A percentile compares a stretch with the other conserved stretches of the same genome.
phyloP scores from a whole-genome alignment of 1,140 invertebrate genomes.

The Drosophila serrata region DNA sequence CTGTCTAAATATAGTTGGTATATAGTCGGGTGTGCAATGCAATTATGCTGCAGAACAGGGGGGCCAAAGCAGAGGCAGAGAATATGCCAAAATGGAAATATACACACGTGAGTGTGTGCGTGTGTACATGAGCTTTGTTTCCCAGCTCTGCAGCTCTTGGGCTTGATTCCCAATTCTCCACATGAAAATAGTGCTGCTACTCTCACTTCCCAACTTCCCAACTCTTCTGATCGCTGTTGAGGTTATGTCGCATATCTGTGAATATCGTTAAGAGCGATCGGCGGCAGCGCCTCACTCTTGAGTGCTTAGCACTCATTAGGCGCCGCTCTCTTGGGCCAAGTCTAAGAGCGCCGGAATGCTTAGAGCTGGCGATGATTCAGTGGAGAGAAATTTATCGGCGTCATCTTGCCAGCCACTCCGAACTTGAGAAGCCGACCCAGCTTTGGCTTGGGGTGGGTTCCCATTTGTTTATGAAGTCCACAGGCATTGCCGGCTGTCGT shows the following conservation, averaged over 20 bases:
- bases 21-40: conserved; percentile 26
- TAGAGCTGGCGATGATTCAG: conserved; percentile 31
- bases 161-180: not conserved
- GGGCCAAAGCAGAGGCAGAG: conserved; percentile 4
- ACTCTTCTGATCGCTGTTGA: conserved; percentile 45
- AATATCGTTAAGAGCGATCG: conserved; percentile 32
- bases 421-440: conserved; percentile 29
- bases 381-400: conserved; percentile 18
- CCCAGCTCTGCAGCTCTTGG: not conserved
- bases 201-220: conserved; percentile 8
- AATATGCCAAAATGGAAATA: conserved; percentile 2
- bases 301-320: not conserved
- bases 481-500: conserved; percentile 17
- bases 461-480: conserved; percentile 45
- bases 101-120: not conserved
- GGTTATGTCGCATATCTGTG: conserved; percentile 57
- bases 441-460: conserved; percentile 16
- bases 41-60: conserved; percentile 35
- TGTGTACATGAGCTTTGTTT: not conserved
- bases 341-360: conserved; percentile 19
- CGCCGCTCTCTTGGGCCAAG: conserved; percentile 16
- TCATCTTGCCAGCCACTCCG: conserved; percentile 34
- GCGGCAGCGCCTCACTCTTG: conserved; percentile 16
- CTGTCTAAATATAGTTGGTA: conserved; percentile 20
- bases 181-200: not conserved